These are phyloP conservation scores for Seriola dumerili DNA, from an alignment of 2,113 vertebrate species.

Conservation along the genomic window DNA sequence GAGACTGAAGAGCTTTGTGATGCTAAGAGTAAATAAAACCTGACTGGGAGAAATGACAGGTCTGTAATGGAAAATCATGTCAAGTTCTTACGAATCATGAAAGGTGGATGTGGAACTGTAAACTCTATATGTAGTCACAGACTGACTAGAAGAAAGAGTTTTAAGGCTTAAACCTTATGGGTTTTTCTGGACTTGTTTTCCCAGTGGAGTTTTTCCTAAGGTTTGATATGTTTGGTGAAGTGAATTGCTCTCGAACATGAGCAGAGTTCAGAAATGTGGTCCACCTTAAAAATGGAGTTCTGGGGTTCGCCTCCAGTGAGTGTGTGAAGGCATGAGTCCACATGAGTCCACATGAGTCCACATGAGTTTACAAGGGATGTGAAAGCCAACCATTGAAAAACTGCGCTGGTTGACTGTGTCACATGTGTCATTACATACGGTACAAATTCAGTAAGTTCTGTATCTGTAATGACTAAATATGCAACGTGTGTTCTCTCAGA, in stretches of 20 bases:
- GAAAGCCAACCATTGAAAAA: background rate
- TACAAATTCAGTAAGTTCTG: background rate
- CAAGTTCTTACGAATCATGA: constrained; percentile 36
- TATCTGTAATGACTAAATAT: background rate
- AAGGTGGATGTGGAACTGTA: background rate
- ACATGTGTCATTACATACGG: background rate
- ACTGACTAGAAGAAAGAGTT: background rate
- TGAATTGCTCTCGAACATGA: background rate
- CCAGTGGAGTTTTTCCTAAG: background rate
- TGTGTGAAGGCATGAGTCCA: background rate
- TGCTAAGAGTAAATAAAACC: constrained; percentile 43
- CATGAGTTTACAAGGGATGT: background rate
- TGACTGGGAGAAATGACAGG: constrained; percentile 38
- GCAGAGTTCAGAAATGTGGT: background rate
- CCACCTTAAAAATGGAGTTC: background rate
- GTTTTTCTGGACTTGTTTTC: constrained; percentile 3
- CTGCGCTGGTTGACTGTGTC: background rate
- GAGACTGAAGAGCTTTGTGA: constrained; percentile 47
- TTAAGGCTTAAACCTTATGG: background rate
- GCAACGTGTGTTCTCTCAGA: background rate
- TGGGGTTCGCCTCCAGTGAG: background rate
- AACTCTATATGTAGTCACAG: background rate
- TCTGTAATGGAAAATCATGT: constrained; percentile 56
- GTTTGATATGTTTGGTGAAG: constrained; percentile 11
- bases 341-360: background rate